Conservation (phyloP, 2,113 vertebrate species). For the Corythornis madagascariensis region DNA sequence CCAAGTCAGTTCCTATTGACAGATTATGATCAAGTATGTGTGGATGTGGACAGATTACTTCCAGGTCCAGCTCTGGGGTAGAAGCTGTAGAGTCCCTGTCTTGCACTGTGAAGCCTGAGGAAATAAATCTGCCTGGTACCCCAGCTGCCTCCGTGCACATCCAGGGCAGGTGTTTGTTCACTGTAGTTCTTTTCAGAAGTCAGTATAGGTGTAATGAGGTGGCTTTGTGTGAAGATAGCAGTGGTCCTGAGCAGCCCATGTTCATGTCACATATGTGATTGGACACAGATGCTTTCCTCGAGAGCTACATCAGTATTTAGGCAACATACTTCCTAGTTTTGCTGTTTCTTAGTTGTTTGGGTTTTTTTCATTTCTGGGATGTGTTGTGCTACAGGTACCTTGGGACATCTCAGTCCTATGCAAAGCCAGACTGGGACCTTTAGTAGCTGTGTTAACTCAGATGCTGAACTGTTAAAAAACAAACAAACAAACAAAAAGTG, state of each 20-base stretch:
- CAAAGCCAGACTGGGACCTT: neutral
- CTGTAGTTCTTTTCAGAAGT: neutral
- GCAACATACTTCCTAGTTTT: neutral
- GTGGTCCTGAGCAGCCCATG: neutral
- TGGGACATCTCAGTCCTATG: neutral
- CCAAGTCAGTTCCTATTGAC: neutral
- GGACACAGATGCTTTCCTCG: neutral
- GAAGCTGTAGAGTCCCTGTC: neutral
- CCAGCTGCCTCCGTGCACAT: fast-evolving
- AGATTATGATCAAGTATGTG: fast-evolving
- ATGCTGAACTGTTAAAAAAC: fast-evolving
- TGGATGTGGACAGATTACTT: neutral
- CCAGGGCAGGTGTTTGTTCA: neutral
- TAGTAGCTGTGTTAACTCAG: neutral
- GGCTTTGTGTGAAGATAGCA: neutral
- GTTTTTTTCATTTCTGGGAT: neutral
- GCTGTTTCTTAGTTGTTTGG: neutral
- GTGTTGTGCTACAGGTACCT: neutral
- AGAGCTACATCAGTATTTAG: neutral
- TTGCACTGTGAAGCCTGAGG: neutral
- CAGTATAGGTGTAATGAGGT: neutral
- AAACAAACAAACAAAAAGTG: neutral
- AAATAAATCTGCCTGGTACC: neutral
- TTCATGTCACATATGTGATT: neutral
- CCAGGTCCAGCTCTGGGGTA: neutral